Evolutionary conservation across 1,140 invertebrate species (phyloP), one percentile per base, ranked within the genome.

Genomic region (Dreissena rostriformis): DNA sequence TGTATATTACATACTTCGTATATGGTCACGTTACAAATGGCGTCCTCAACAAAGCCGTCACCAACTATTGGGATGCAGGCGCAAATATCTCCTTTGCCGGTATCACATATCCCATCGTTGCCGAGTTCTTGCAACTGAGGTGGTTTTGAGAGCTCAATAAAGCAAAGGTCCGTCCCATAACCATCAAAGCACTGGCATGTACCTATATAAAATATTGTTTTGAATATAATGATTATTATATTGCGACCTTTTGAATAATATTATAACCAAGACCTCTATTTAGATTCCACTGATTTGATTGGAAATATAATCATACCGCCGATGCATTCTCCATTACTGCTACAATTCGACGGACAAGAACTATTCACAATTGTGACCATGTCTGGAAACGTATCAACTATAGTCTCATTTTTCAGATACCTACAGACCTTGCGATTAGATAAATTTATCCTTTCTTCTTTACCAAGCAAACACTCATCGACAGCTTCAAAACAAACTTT

Each of bases 141-240:
- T 15, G 17, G 17, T 22, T 14, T 19, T 14, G 66, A 49, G 11
- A 80, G 51, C 24, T 53, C 53, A n/a, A 80, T 71, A 6, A 80
- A 53, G 29, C 77, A 80, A 11, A 80, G 52, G 49, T 80, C 77
- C 28, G 66, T 80, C 15, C 29, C 67, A 71, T 71, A 80, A 6
- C 67, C 77, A 5, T 53, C 26, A 55, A 51, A 26, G 28, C 77
- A 80, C 0, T 29, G 24, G 39, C 77, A 80, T 8, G 22, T 24
- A 61, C 57, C 57, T 61, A 6, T n/a, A 61, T 6, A 5, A 19
- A 61, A 6, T n/a, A n/a, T 61, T 61, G 57, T 19, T 19, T 6
- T 61, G 4, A 61, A n/a, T 19, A n/a, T 61, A n/a, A 19, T 61
- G 11, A 6, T 19, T n/a, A 2, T 61, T 61, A 2, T 61, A 61